Base-by-base conservation (phyloP, 2,888 invertebrate genomes). In the Lydus trimaculatus region DNA sequence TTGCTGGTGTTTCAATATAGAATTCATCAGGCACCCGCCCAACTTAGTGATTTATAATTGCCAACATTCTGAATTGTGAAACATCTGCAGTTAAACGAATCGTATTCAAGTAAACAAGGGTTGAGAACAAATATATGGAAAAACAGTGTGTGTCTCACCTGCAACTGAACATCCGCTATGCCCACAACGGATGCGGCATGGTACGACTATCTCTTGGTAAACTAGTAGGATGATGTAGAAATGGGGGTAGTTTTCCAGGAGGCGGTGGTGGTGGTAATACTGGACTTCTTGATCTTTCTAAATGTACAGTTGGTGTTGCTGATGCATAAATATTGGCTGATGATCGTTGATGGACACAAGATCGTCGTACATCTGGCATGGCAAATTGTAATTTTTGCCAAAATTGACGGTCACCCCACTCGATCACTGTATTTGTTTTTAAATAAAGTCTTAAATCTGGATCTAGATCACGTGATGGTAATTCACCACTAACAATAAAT, bases 311-410 rank as follows among this genome's bases (percentile, higher is more conserved):
- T 0, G 84, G 85, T 65, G 85, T 84, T 36, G 87, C 89, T 71
- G 91, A 90, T 74, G 91, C 91, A 86, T 92, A 92, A 85, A 92
- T 91, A 85, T 92, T 92, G 80, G 90, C 89, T 76, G 91, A 89
- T 71, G 91, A 90, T 77, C 89, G 87, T 82, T 89, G 90, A 84
- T 90, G 90, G 75, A 89, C 87, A 84, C 90, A 89, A 20, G 83
- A 80, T 85, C 89, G 88, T 83, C 90, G 87, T 76, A 90, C 89
- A 85, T 94, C 94, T 69, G 97, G 97, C 91, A 97, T 91, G 65
- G 96, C 94, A 82, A 95, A 95, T 82, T 94, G 91, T 73, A 98
- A 87, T 86, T 98, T 97, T 83, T 97, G 96, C 98, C 98, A 98
- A 88, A 98, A 98, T 83, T 95, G 92, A 84, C 94, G 93, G 86